Base-by-base conservation (phyloP, 2,797 vertebrate genomes). In the Staurois parvus region DNA sequence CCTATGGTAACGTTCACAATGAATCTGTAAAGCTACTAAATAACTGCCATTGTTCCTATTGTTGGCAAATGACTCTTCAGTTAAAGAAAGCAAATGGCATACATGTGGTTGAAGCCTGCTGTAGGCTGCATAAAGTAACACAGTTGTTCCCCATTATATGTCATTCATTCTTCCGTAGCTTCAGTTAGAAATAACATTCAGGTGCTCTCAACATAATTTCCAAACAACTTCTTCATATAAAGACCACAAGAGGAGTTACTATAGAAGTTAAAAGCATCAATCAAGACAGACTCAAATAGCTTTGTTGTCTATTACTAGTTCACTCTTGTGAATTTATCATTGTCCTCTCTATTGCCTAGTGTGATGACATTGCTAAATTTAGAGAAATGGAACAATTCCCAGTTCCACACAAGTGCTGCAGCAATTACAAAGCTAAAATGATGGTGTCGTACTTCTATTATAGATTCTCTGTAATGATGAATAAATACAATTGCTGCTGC, bases 91-190 rank as follows among this genome's bases (percentile, higher is more conserved):
- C 37, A 83, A 45, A 29, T 40, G 26, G 37, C 30, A 37, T 45
- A 28, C 19, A 76, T 0, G 67, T 76, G 42, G 21, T 29, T 59
- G 34, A 9, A 75, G 37, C 69, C 72, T 74, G 28, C 64, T 75
- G 45, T 76, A 68, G 29, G 42, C 34, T 56, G 28, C 21, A 48
- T 1, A 26, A 29, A 21, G 13, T 10, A 19, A 37, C 29, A 37
- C 21, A 30, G 72, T 37, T 13, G 66, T 69, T 64, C 21, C 73
- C 62, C 76, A 68, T 83, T 83, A 83, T 48, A 26, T 72, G 74
- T 84, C 66, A 70, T 76, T 84, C 82, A 77, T 68, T n/a, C n/a
- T n/a, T n/a, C 42, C 28, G 45, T 24, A 83, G 73, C 62, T 76
- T 52, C 29, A 37, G 42, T 26, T 28, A 32, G 21, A 74, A 83